A percentile compares a stretch with the other conserved stretches of the same genome.
Conservation (phyloP, 2,797 vertebrate species). For the Morus bassanus region DNA sequence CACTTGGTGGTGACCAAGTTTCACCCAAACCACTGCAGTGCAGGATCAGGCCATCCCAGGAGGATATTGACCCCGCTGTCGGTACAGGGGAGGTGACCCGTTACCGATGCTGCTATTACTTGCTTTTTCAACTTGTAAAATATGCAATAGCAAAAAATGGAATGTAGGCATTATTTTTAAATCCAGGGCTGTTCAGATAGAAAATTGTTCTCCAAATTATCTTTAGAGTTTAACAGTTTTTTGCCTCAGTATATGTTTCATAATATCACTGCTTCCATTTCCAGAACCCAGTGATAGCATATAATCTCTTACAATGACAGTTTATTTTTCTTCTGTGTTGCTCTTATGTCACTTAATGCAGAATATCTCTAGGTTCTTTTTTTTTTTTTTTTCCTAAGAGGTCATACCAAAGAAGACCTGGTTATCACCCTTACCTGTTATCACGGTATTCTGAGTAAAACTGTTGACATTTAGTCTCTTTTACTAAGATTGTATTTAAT, state of each 20-base stretch:
- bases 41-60: not conserved
- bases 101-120: not conserved
- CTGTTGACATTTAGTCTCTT: not conserved
- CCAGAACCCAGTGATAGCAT: not conserved
- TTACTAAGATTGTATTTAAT: not conserved
- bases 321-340: not conserved
- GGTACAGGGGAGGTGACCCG: rapidly evolving
- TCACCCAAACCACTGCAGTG: not conserved
- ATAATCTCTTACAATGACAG: not conserved
- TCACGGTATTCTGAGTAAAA: not conserved
- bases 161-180: not conserved
- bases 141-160: not conserved
- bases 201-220: not conserved
- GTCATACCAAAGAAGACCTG: not conserved
- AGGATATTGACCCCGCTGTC: rapidly evolving
- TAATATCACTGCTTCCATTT: not conserved
- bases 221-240: not conserved
- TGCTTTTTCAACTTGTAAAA: not conserved
- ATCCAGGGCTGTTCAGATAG: not conserved
- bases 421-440: not conserved
- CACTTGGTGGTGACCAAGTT: not conserved
- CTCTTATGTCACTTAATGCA: not conserved
- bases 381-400: not conserved
- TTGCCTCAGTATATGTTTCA: not conserved
- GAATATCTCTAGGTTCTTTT: not conserved